Base-by-base conservation (phyloP, 1,140 invertebrate genomes). In the Aporrectodea caliginosa region DNA sequence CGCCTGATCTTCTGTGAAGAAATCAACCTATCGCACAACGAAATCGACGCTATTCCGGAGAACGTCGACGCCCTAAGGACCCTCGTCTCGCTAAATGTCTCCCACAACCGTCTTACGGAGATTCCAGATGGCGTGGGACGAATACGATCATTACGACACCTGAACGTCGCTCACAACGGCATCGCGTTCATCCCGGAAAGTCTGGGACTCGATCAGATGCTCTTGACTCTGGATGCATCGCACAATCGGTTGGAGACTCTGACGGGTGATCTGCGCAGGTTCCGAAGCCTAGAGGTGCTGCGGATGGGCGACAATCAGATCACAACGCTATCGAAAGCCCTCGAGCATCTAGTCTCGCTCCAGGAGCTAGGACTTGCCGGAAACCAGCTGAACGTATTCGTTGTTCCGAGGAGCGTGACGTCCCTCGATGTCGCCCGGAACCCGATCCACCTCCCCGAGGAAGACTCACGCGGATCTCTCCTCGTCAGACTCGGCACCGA, bases 401-500 rank as follows among this genome's bases (percentile, higher is more conserved):
- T 80, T 35, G 77, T 87, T 12, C 87, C 87, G 6, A 87, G 86
- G 79, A 84, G 84, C 0, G 70, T 87, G 32, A 84, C 81, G 0
- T 75, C 82, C 14, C 81, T 88, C 14, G 82, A 84, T 35, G 73
- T 87, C 27, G 86, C 87, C 0, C 83, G 85, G 58, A 88, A 87
- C 69, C 76, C 70, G 14, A 34, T 82, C 35, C 33, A 81, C 75
- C 84, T 84, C 0, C 80, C 86, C 16, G 82, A 82, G 22, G 81
- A 85, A 76, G 85, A 86, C 75, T 82, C 82, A 16, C 79, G 80
- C 0, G 85, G 86, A 72, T 87, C 85, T 27, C 79, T 83, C 2
- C 81, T 87, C 31, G 82, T 84, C 34, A 82, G 84, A 27, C 85
- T 87, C 77, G 86, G 85, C 0, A 84, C 86, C 75, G 86, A 86